Evolutionary conservation across 2,888 invertebrate genomes (phyloP).

Genomic region (Himalopsyche tibetana): DNA sequence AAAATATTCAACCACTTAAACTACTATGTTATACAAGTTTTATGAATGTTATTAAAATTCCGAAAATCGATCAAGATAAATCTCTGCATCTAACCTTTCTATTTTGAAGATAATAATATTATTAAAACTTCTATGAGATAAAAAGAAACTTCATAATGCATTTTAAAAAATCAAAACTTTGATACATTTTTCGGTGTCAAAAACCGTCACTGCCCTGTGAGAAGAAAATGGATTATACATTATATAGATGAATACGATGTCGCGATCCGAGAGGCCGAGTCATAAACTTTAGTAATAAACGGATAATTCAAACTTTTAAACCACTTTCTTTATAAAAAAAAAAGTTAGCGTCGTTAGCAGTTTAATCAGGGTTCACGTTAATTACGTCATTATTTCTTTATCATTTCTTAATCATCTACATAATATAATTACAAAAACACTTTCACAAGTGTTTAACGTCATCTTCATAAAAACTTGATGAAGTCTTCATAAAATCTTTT

Average conservation of each 20-base stretch:
- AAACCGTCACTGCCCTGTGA: not conserved
- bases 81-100: too few relatives aligned
- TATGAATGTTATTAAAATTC: not conserved
- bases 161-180: not conserved
- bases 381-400: slow-evolving; percentile 20
- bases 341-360: slow-evolving; percentile 41
- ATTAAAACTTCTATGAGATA: too few relatives aligned
- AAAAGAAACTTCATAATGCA: too few relatives aligned
- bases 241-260: not conserved
- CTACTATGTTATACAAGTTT: too few relatives aligned
- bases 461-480: not conserved
- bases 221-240: not conserved
- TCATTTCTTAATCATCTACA: slow-evolving; percentile 41
- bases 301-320: slow-evolving; percentile 44
- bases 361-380: slow-evolving; percentile 24
- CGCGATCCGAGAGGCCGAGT: slow-evolving; percentile 23
- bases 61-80: too few relatives aligned
- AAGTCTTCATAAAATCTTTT: too few relatives aligned
- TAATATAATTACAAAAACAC: slow-evolving; percentile 20
- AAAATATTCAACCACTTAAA: too few relatives aligned
- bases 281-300: slow-evolving; percentile 38
- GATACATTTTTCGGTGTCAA: not conserved
- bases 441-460: slow-evolving; percentile 25
- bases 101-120: too few relatives aligned
- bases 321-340: slow-evolving; percentile 25